Evolutionary conservation across 2,888 invertebrate species (phyloP), one percentile per base, ranked within the genome.

Genomic region (Ochropacha duplaris): DNA sequence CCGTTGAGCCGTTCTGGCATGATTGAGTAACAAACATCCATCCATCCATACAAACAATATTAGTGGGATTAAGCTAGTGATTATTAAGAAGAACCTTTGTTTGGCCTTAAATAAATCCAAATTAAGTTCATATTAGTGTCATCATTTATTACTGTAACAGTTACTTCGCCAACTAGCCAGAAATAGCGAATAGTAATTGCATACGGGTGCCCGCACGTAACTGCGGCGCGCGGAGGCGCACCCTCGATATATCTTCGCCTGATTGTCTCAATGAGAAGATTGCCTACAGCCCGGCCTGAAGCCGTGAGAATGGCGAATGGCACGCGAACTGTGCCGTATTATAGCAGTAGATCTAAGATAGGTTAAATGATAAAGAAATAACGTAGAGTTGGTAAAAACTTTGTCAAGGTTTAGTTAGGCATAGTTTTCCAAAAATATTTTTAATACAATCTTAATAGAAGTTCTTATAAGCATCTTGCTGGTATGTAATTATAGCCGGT

Each of bases 191-290:
- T 72, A 66, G 61, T 61, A 57, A 68, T 60, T 66, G 64, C 55
- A 60, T 63, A 64, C 68, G 57, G 61, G 54, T 59, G 60, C 70
- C 69, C 71, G 69, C 66, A 36, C n/a, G 4, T 12, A 8, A 2
- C 6, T 11, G 28, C 6, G 34, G 14, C 5, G 36, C 31, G 31
- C 31, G 9, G 8, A 6, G 31, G 44, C 44, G 74, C 76, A 63
- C 76, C 68, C 62, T 60, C 64, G 61, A 60, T 62, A 49, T 69
- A 66, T 71, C 68, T 67, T 60, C 44, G 16, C 57, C 71, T 79
- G 79, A 83, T 83, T 83, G 82, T 62, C 69, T 76, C 79, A 83
- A 83, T 83, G 76, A 79, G 75, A 83, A 80, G 78, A 83, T 83
- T 83, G 79, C 77, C 68, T 19, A 44, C 44, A 44, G 6, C 1